phyloP scores from a whole-genome alignment of 2,113 vertebrate species.

The Excalfactoria chinensis region DNA sequence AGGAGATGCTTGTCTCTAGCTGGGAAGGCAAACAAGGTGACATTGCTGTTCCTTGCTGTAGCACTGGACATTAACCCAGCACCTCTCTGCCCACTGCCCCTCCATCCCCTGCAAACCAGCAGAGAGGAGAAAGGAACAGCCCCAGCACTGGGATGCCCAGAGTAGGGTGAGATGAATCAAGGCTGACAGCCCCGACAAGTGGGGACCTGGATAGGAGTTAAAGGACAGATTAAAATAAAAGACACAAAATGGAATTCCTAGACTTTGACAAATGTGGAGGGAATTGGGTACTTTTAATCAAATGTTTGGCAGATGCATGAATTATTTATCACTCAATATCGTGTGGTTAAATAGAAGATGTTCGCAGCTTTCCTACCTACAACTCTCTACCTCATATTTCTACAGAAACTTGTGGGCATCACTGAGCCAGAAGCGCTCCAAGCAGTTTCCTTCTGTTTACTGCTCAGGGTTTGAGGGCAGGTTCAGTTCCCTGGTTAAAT shows the following conservation, averaged over 20 bases:
- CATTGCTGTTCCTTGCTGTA: not conserved
- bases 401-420: not conserved
- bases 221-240: conserved; percentile 73
- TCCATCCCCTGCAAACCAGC: no score
- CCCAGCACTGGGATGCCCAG: not conserved
- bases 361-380: conserved; percentile 52
- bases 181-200: conserved; percentile 50
- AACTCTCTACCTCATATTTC: conserved; percentile 47
- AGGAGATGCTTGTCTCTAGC: not conserved
- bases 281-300: conserved; percentile 81
- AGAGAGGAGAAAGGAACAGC: no score
- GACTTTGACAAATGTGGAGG: conserved; percentile 75
- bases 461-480: not conserved
- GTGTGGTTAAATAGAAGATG: conserved; percentile 78
- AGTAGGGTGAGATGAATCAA: conserved; percentile 55
- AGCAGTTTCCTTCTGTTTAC: not conserved
- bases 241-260: conserved; percentile 75
- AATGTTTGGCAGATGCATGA: conserved; percentile 82
- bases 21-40: not conserved
- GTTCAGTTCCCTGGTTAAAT: not conserved
- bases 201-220: conserved; percentile 66
- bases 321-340: conserved; percentile 84
- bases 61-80: not conserved
- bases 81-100: not conserved
- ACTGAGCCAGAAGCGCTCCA: not conserved